Evolutionary conservation across 2,113 vertebrate species (phyloP), one percentile per base, ranked within the genome.

Genomic region (Microcebus lehilahytsara): DNA sequence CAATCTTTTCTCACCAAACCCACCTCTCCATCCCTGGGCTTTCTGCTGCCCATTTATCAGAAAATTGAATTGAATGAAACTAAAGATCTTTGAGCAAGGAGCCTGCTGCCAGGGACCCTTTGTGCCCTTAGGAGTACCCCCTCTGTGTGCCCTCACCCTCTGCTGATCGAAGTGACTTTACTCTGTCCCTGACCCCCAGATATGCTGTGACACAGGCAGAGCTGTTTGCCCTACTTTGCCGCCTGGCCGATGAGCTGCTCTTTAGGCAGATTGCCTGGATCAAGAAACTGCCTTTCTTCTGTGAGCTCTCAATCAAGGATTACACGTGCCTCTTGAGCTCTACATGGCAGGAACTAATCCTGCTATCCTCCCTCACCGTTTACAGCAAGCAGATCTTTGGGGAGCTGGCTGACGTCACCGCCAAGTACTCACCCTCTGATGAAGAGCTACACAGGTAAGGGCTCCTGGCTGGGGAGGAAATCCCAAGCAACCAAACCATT

Each of bases 201-300:
- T 99, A 99, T 58, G 99, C 99, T 97, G 99, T 99, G 98, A 99
- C 99, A 27, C 99, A 99, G 98, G 99, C 99, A 96, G 99, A 99
- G 99, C 99, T 99, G 79, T 99, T 99, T 69, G 99, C 99, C 0
- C 98, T 99, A 98, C 98, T 99, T 96, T 99, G 99, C 95, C 99
- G 99, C 27, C 98, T 99, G 98, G 99, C 99, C 0, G 99, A 99
- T 2, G 99, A 99, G 98, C 99, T 99, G 97, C 99, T 99, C 79
- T 99, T 99, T 98, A 99, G 99, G 64, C 99, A 99, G 99, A 99
- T 99, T 97, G 99, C 99, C 93, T 99, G 99, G 99, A 99, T 99
- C 98, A 99, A 99, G 99, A 99, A 99, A 99, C 99, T 99, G 98
- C 99, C 99, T 0, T 99, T 99, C 98, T 99, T 99, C 99, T 99